Evolutionary conservation across 2,888 invertebrate species (phyloP).

Genomic region (Chymomyza fuscimana): DNA sequence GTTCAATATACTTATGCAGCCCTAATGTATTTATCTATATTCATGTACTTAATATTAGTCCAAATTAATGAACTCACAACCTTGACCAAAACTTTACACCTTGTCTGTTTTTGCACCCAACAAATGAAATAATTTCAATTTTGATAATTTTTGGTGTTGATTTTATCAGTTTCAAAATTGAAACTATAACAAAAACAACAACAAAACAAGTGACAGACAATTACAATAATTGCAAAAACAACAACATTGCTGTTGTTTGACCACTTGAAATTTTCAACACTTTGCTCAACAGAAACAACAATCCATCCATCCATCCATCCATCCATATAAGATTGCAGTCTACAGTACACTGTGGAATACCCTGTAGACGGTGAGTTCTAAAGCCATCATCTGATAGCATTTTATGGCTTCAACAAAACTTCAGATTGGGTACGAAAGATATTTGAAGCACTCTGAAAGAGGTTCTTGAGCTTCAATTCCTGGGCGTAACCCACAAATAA

Average conservation of each 20-base stretch:
- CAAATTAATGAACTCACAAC: slow-evolving; percentile 61
- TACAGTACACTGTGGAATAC: neutral
- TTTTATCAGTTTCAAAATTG: slow-evolving; percentile 44
- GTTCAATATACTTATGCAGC: too few species aligned
- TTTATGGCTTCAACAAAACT: neutral
- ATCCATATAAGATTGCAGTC: slow-evolving; percentile 13
- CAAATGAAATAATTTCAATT: slow-evolving; percentile 15
- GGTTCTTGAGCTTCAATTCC: neutral
- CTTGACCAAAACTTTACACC: slow-evolving; percentile 39
- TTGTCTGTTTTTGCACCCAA: slow-evolving; percentile 18
- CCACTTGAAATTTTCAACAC: slow-evolving; percentile 70
- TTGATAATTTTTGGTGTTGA: neutral
- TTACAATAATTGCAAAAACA: slow-evolving; percentile 42
- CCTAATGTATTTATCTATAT: neutral
- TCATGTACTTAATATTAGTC: slow-evolving; percentile 1
- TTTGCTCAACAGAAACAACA: slow-evolving; percentile 39
- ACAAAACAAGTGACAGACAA: slow-evolving; percentile 48
- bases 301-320: slow-evolving; percentile 18
- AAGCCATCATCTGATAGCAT: neutral
- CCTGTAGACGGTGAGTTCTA: neutral
- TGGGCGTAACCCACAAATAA: slow-evolving; percentile 2
- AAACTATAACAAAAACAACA: slow-evolving; percentile 26
- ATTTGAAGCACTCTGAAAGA: neutral
- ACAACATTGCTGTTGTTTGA: slow-evolving; percentile 35
- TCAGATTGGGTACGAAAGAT: neutral